These are phyloP conservation scores for Drosophila algonquin DNA, from an alignment of 2,888 invertebrate genomes.

Conservation along the genomic window DNA sequence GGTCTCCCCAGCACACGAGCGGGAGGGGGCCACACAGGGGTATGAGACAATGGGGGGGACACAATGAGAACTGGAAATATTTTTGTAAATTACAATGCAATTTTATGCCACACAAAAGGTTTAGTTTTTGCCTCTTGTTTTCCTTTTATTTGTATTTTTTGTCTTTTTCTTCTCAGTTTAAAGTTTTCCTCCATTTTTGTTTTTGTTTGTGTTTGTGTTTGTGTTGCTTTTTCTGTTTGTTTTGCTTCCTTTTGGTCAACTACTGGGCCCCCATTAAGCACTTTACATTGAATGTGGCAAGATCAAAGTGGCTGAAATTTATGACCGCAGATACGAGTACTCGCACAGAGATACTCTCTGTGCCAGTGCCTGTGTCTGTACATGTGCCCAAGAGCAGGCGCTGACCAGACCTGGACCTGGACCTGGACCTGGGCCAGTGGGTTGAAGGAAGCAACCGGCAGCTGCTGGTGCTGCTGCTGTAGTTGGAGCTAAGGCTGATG, in stretches of 20 bases:
- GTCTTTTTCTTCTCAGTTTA: background rate
- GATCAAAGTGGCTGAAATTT: constrained; percentile 76
- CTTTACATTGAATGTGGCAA: constrained; percentile 78
- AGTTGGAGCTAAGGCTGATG: constrained; percentile 2
- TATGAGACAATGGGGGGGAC: constrained; percentile 33
- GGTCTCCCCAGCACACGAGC: constrained; percentile 60
- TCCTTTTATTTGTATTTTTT: background rate
- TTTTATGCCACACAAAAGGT: constrained; percentile 75
- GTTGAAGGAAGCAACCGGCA: constrained; percentile 45
- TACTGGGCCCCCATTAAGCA: constrained; percentile 72
- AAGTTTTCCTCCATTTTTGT: background rate
- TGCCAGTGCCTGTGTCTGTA: background rate
- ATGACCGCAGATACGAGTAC: constrained; percentile 69
- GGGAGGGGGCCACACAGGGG: background rate
- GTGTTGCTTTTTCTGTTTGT: constrained; percentile 14
- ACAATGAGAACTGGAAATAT: constrained; percentile 53
- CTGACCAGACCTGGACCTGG: constrained; percentile 26
- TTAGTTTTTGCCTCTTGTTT: constrained; percentile 44
- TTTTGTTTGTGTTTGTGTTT: constrained; percentile 21
- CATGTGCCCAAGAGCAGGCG: background rate
- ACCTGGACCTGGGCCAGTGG: constrained; percentile 35
- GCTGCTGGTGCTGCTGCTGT: constrained; percentile 29
- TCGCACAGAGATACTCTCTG: background rate
- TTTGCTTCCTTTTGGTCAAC: constrained; percentile 37
- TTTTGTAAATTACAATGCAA: constrained; percentile 59